Evolutionary conservation across 2,797 vertebrate genomes (phyloP).

Genomic region (Gymnodraco acuticeps): DNA sequence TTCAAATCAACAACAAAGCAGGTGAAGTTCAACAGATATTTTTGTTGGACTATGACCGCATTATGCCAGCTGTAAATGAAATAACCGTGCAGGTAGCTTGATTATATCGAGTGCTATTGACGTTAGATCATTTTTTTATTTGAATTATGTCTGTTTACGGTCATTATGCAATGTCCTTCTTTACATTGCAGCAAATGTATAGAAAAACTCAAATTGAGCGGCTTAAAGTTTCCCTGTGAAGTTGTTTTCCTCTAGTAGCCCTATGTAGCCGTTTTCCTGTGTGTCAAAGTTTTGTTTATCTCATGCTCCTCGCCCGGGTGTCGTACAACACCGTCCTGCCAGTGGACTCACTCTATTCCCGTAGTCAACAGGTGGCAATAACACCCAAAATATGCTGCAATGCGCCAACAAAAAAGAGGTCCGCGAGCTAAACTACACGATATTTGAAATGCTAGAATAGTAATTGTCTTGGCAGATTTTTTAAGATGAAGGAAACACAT

Average conservation of each 20-base stretch:
- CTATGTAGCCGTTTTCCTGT: background rate
- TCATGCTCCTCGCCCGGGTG: background rate
- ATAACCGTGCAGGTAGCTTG: background rate
- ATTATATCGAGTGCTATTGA: constrained; percentile 1
- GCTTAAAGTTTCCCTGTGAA: constrained; percentile 7
- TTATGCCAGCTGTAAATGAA: background rate
- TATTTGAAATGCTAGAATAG: background rate
- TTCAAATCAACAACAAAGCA: background rate
- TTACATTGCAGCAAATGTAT: constrained; percentile 15
- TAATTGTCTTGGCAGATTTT: background rate
- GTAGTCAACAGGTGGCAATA: constrained; percentile 25
- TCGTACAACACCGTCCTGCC: background rate
- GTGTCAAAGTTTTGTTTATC: background rate
- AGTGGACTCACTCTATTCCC: constrained; percentile 11
- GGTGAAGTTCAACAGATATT: background rate
- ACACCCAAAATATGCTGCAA: constrained; percentile 7
- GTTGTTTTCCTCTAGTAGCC: background rate
- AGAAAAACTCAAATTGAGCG: constrained; percentile 27
- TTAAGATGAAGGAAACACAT: background rate
- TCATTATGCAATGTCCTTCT: constrained; percentile 27
- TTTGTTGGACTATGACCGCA: background rate
- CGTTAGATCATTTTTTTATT: constrained; percentile 13
- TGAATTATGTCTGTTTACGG: constrained; percentile 19
- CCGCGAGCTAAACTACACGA: background rate
- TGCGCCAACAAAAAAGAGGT: background rate